Evolutionary conservation across 2,888 invertebrate species (phyloP).

Genomic region (Embidobia sp.): DNA sequence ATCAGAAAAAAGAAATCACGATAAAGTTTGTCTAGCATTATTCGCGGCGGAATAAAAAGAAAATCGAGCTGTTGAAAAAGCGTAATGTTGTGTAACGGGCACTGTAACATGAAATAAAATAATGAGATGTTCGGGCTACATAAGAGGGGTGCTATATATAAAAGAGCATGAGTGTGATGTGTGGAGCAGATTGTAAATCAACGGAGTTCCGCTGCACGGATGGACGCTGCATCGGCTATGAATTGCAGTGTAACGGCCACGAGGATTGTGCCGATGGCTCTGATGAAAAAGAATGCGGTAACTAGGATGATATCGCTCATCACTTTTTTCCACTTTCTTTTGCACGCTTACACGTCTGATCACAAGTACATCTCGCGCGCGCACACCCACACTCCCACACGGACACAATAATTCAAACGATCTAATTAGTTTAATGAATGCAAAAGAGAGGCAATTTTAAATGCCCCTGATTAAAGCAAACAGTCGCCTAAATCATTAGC

Average conservation of each 20-base stretch:
- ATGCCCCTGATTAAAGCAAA: too few species aligned
- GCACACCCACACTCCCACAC: slow-evolving; percentile 17
- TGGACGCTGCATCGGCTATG: slow-evolving; percentile 84
- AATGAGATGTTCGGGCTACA: slow-evolving; percentile 49
- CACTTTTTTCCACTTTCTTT: slow-evolving; percentile 51
- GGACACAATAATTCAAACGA: neutral
- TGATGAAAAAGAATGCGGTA: slow-evolving; percentile 84
- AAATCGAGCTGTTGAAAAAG: too few species aligned
- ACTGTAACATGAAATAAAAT: slow-evolving; percentile 28
- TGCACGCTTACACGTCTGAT: slow-evolving; percentile 54
- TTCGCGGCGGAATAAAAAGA: too few species aligned
- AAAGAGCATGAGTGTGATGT: slow-evolving; percentile 79
- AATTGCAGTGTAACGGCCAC: slow-evolving; percentile 84
- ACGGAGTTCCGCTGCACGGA: slow-evolving; percentile 83
- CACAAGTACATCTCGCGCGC: too few species aligned
- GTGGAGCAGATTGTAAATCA: slow-evolving; percentile 82
- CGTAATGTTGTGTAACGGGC: neutral
- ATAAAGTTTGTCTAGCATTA: too few species aligned
- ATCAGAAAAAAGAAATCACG: too few species aligned
- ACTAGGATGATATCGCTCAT: slow-evolving; percentile 73
- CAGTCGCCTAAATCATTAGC: too few species aligned
- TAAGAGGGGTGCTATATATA: slow-evolving; percentile 59
- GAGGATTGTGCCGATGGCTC: slow-evolving; percentile 84
- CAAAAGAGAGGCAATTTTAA: too few species aligned
- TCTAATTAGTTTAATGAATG: too few species aligned